A percentile compares a stretch with the other conserved stretches of the same genome.
These are phyloP conservation scores for Philhelius pedissequus DNA, from an alignment of 2,888 invertebrate genomes.

Conservation along the genomic window DNA sequence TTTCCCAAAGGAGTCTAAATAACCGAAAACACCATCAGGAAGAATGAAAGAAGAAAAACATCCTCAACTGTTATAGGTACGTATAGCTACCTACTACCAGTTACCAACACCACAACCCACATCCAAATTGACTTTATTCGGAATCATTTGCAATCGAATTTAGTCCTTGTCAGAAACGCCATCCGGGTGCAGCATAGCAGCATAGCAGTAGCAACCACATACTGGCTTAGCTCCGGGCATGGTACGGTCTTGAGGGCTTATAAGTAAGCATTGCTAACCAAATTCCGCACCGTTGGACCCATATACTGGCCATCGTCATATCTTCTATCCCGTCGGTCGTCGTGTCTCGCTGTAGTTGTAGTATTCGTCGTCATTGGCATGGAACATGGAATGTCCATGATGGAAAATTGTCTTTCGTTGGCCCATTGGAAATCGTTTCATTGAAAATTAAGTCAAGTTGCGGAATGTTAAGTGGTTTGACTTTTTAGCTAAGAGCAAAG, in stretches of 20 bases:
- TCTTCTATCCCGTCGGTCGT: neutral
- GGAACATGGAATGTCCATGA: constrained; percentile 6
- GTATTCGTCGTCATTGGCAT: neutral
- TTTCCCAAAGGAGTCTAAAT: constrained; percentile 59
- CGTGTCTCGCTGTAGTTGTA: too few relatives aligned
- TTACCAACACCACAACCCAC: constrained; percentile 18
- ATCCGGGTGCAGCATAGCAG: neutral
- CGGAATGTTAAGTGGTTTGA: constrained; percentile 64
- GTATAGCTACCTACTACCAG: neutral
- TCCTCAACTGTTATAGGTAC: neutral
- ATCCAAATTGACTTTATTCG: constrained; percentile 56
- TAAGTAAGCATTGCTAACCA: constrained; percentile 48
- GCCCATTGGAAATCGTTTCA: constrained; percentile 59
- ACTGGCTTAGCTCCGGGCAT: neutral
- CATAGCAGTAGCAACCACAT: neutral
- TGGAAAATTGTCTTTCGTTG: constrained; percentile 32
- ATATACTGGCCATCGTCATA: neutral
- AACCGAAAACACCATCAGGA: constrained; percentile 47
- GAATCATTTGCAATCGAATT: constrained; percentile 42
- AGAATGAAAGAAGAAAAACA: constrained; percentile 26
- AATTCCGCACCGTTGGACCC: constrained; percentile 26
- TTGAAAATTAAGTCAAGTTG: constrained; percentile 66
- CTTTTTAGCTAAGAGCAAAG: constrained; percentile 42
- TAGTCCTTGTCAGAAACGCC: neutral
- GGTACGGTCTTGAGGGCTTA: constrained; percentile 19